Evolutionary conservation across 2,797 vertebrate species (phyloP).

Genomic region (Glyptemys insculpta): DNA sequence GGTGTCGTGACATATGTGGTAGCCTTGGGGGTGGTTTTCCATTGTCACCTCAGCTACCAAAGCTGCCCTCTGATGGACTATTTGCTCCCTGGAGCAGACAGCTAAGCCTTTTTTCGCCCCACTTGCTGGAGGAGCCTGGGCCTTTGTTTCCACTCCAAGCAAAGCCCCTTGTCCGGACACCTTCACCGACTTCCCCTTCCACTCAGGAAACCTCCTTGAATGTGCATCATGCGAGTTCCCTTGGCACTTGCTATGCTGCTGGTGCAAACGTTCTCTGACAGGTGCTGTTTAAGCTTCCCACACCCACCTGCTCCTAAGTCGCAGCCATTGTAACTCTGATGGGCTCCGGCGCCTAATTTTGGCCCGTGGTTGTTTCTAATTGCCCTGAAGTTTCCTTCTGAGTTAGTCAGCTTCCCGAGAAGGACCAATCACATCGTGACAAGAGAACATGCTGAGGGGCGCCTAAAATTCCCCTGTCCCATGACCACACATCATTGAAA

Average conservation of each 20-base stretch:
- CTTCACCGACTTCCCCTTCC: neutral
- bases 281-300: neutral
- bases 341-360: neutral
- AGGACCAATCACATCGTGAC: neutral
- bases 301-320: neutral
- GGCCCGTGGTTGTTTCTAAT: neutral
- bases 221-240: neutral
- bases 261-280: neutral
- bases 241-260: neutral
- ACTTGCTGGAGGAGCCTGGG: neutral
- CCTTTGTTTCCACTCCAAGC: neutral
- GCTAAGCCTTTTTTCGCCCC: neutral
- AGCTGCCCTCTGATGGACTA: neutral
- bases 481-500: accelerated
- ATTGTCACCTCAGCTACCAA: neutral
- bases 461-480: neutral
- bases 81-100: neutral
- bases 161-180: neutral
- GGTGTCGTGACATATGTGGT: neutral
- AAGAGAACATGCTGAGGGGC: neutral
- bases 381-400: neutral
- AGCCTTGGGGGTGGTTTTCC: neutral
- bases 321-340: too few species aligned
- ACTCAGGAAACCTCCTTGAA: neutral
- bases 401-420: neutral